These are phyloP conservation scores for Heliconius himera DNA, from an alignment of 1,140 invertebrate species.

Conservation along the genomic window DNA sequence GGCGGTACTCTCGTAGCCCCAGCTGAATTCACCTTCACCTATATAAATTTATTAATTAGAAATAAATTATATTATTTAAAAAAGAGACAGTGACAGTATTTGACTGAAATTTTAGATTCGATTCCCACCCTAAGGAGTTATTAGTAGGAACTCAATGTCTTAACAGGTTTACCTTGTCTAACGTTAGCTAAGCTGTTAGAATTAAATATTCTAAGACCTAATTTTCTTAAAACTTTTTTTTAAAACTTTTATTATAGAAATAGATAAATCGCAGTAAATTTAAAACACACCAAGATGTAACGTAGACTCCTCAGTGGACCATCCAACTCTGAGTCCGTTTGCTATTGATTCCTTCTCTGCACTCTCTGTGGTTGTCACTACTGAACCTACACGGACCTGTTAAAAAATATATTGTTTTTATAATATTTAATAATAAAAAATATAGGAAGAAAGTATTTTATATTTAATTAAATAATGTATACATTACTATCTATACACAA, in stretches of 20 bases:
- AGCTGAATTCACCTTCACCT: slow-evolving; percentile 91
- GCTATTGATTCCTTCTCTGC: slow-evolving; percentile 51
- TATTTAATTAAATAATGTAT: background rate
- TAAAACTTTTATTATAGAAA: background rate
- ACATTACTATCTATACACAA: too few relatives aligned
- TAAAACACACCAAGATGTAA: slow-evolving; percentile 86
- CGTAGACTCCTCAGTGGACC: slow-evolving; percentile 88
- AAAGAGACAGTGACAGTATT: background rate
- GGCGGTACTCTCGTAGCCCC: slow-evolving; percentile 93
- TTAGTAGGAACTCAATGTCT: too few relatives aligned
- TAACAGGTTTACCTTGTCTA: too few relatives aligned
- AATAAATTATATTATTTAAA: background rate
- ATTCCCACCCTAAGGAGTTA: too few relatives aligned
- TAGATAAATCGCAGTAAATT: background rate
- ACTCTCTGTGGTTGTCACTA: slow-evolving; percentile 60
- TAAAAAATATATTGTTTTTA: background rate
- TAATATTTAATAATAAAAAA: too few relatives aligned
- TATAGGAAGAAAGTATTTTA: too few relatives aligned
- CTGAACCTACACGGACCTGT: slow-evolving; percentile 65
- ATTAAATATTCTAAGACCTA: too few relatives aligned
- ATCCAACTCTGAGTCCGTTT: slow-evolving; percentile 91
- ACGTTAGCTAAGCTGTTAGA: too few relatives aligned
- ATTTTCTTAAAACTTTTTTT: too few relatives aligned
- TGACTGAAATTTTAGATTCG: too few relatives aligned
- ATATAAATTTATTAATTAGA: background rate